phyloP scores from a whole-genome alignment of 2,888 invertebrate species.

The Sphinx pinastri region DNA sequence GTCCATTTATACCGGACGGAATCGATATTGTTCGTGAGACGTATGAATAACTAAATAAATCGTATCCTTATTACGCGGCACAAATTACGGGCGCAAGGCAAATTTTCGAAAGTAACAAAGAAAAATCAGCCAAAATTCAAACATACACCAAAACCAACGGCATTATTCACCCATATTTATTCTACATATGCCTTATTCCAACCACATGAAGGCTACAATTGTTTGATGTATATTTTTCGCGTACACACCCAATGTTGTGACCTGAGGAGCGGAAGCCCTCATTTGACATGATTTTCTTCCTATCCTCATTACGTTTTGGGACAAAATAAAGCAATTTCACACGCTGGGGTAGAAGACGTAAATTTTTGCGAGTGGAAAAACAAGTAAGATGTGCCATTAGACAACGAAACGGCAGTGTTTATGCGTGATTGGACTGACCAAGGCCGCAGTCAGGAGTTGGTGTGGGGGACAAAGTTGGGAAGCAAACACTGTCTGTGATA shows the following conservation, averaged over 20 bases:
- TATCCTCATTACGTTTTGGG: constrained; percentile 52
- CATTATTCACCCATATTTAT: neutral
- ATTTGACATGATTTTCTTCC: constrained; percentile 58
- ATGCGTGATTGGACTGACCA: constrained; percentile 3
- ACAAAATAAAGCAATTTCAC: constrained; percentile 59
- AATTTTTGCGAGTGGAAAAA: constrained; percentile 11
- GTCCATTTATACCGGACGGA: neutral
- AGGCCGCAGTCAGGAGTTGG: neutral
- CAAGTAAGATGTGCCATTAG: constrained; percentile 1
- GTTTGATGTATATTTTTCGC: neutral
- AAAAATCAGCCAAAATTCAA: constrained; percentile 51
- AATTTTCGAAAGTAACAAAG: constrained; percentile 51
- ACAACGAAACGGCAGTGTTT: constrained; percentile 15
- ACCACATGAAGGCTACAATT: constrained; percentile 10
- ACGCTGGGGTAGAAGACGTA: constrained; percentile 35
- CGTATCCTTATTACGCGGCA: constrained; percentile 28
- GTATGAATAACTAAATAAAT: constrained; percentile 20
- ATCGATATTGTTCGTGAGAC: neutral
- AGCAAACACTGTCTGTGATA: neutral
- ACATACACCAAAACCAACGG: constrained; percentile 37
- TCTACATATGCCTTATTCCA: constrained; percentile 13
- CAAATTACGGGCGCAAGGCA: constrained; percentile 41
- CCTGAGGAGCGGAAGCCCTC: constrained; percentile 47
- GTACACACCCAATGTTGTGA: constrained; percentile 28
- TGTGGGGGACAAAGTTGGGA: neutral